phyloP scores from a whole-genome alignment of 35 echinoderm and acorn worm species.

The Hemicentrotus pulcherrimus region DNA sequence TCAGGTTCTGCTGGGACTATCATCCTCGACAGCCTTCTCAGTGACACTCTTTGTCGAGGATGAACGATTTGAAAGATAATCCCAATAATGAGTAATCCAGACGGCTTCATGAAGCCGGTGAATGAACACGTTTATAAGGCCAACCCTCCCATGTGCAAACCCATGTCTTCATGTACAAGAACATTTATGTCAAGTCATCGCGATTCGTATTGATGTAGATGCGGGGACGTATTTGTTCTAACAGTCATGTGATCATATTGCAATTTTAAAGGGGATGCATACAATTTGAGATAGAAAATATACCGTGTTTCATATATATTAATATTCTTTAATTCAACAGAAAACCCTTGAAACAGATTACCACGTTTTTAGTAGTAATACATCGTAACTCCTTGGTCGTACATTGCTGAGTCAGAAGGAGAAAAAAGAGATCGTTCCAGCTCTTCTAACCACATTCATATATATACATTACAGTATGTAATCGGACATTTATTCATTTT shows the following conservation, averaged over 20 bases:
- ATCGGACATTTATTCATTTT: no score
- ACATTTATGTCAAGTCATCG: background rate
- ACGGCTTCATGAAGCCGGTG: slow-evolving; percentile 23
- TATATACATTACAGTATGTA: no score
- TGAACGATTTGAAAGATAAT: slow-evolving; percentile 40
- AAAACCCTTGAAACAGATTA: no score
- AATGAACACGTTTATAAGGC: slow-evolving; percentile 27
- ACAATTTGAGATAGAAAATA: background rate
- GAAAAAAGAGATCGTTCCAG: no score
- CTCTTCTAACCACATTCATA: no score
- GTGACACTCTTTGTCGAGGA: slow-evolving; percentile 8
- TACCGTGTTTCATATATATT: no score
- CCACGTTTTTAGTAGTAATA: no score
- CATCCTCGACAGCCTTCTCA: background rate
- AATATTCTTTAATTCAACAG: no score
- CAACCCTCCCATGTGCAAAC: background rate
- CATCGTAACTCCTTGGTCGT: no score
- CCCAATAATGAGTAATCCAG: slow-evolving; percentile 30
- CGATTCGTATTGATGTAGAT: background rate
- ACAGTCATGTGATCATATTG: background rate
- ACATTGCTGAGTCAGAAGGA: no score
- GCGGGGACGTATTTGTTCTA: background rate
- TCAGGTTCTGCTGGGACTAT: background rate
- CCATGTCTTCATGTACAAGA: slow-evolving; percentile 10
- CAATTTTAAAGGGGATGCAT: background rate